Base-by-base conservation (phyloP, 2,113 vertebrate genomes). In the Seriola aureovittata region DNA sequence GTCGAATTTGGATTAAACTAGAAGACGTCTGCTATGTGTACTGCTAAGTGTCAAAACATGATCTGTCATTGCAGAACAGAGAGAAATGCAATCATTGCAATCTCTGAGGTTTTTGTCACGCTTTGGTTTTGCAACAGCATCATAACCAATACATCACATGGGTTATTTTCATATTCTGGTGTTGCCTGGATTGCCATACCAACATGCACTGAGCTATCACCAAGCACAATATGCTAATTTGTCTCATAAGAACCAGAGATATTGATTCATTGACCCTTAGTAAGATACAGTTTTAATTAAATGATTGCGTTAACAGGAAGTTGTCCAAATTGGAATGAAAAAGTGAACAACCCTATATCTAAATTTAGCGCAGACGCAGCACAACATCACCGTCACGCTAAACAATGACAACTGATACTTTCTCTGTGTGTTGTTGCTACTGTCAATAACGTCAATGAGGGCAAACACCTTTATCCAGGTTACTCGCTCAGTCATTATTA, bases 381-480 rank as follows among this genome's bases (percentile, higher is more conserved):
- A 36, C 16, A 1, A 10, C 44, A 40, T 54, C n/a, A 25, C 10
- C 40, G 6, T 67, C 70, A 40, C 44, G 14, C 57, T 44, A 3
- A 73, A 46, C 52, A 64, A 54, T 34, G 32, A 54, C 21, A 52
- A 52, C 34, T 50, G 59, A 32, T 34, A 9, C 36, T 69, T 62
- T 54, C 23, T 36, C 46, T 62, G 57, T 54, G 52, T 50, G 40
- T 40, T 44, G 42, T 72, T 68, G 12, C 14, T 44, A 50, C 72
- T 50, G 76, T 75, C 69, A 71, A 29, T 42, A 46, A 67, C 9
- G 25, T 73, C 68, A 76, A 38, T 60, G 54, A 64, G 44, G 52
- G 54, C 57, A 78, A 80, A 73, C 48, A 59, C 0, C 46, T 54
- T 72, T 38, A 62, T 63, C 60, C 59, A 50, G 36, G 59, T 71